These are phyloP conservation scores for Lutjanus argentimaculatus DNA, from an alignment of 2,797 vertebrate genomes.

Conservation along the genomic window DNA sequence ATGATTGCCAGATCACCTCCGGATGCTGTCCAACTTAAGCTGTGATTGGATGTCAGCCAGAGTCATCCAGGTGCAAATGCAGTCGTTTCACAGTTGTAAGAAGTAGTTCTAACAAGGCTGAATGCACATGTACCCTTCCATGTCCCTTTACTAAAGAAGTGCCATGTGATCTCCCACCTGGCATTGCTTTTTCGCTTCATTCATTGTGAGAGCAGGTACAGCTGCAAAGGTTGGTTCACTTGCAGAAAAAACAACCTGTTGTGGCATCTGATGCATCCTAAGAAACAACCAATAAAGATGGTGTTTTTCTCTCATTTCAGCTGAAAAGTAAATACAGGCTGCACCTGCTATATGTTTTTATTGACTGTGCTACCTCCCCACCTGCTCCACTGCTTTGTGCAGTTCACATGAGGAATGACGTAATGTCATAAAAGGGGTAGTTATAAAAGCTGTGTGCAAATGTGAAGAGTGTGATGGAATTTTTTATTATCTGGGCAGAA, in stretches of 20 bases:
- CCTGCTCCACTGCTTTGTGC: constrained; percentile 44
- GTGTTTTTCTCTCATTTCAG: constrained; percentile 37
- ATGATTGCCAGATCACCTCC: constrained; percentile 26
- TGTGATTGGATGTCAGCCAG: constrained; percentile 23
- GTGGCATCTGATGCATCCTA: constrained; percentile 12
- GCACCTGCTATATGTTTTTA: constrained; percentile 53
- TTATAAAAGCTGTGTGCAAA: constrained; percentile 4
- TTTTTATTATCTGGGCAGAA: not conserved
- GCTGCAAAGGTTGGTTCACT: constrained; percentile 20
- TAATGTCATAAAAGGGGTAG: constrained; percentile 22
- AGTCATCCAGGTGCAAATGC: constrained; percentile 29
- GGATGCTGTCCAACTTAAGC: not conserved
- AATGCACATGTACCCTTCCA: not conserved
- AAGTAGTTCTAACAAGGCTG: constrained; percentile 4
- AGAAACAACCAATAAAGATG: constrained; percentile 24
- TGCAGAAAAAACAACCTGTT: not conserved
- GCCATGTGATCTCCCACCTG: constrained; percentile 11
- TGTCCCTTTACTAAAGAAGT: not conserved
- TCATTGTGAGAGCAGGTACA: constrained; percentile 4
- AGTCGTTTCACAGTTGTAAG: not conserved
- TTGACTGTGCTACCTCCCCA: constrained; percentile 37
- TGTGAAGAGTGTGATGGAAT: not conserved
- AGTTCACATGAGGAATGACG: constrained; percentile 28
- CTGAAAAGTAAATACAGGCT: constrained; percentile 46
- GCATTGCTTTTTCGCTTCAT: not conserved